These are phyloP conservation scores for Paratrypauchen microcephalus DNA, from an alignment of 2,797 vertebrate species.

Conservation along the genomic window DNA sequence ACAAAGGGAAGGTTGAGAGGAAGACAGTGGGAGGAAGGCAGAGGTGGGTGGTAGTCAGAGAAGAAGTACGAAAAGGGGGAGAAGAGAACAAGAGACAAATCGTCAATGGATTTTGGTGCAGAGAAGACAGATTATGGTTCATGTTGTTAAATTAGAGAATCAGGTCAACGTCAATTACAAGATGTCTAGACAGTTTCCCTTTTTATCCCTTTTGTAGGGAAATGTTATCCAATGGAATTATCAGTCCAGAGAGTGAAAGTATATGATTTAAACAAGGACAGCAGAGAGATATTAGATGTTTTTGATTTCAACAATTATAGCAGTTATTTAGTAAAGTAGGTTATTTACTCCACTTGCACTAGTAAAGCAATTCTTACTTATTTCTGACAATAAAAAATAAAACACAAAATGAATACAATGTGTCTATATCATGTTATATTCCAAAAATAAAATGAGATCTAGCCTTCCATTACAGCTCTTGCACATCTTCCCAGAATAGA, in stretches of 20 bases:
- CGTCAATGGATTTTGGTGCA: conserved; percentile 20
- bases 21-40: conserved; percentile 24
- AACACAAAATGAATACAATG: background rate
- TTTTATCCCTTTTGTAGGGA: background rate
- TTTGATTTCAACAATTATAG: background rate
- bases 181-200: conserved; percentile 28
- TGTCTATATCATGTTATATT: too few species aligned
- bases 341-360: background rate
- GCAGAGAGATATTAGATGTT: background rate
- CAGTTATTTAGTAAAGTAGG: background rate
- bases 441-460: background rate
- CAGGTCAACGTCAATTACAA: conserved; percentile 41
- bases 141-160: conserved; percentile 26
- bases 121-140: conserved; percentile 16
- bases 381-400: background rate
- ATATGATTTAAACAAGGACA: background rate
- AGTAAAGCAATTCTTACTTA: background rate
- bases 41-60: conserved; percentile 42
- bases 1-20: conserved; percentile 48
- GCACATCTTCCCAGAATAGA: background rate
- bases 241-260: background rate
- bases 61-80: conserved; percentile 41
- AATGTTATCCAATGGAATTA: background rate
- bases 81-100: conserved; percentile 21
- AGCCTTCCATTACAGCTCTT: background rate